Evolutionary conservation across 35 echinoderm and acorn worm species (phyloP).

Genomic region (Lytechinus variegatus): DNA sequence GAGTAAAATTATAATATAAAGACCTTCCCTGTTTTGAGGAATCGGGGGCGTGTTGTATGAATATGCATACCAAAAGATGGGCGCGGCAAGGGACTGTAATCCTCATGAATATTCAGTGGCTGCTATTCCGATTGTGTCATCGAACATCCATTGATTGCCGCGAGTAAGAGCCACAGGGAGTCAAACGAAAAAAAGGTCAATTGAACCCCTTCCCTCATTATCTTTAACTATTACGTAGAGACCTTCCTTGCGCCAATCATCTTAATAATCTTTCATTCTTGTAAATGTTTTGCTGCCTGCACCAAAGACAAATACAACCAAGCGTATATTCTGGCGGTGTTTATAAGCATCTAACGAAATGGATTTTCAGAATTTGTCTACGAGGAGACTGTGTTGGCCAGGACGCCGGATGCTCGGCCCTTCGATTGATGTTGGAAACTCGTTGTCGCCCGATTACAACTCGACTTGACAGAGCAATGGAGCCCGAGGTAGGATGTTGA

Average conservation of each 20-base stretch:
- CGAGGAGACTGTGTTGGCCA: neutral
- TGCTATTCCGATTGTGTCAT: neutral
- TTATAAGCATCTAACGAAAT: neutral
- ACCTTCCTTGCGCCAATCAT: neutral
- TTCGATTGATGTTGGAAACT: neutral
- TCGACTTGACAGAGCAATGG: neutral
- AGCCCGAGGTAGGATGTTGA: neutral
- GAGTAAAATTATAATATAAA: neutral
- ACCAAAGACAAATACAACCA: neutral
- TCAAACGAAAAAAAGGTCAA: neutral
- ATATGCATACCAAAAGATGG: neutral
- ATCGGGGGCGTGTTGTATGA: neutral
- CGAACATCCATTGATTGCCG: neutral
- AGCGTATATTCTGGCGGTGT: neutral
- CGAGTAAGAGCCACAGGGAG: neutral
- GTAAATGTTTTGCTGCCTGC: neutral
- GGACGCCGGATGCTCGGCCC: neutral
- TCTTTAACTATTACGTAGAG: neutral
- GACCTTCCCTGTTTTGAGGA: neutral
- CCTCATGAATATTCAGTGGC: slow-evolving; percentile 9
- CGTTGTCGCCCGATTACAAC: neutral
- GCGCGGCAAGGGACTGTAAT: neutral
- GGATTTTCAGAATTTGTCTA: neutral
- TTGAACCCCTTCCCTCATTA: neutral
- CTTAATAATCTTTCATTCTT: neutral